Evolutionary conservation across 2,888 invertebrate genomes (phyloP).

Genomic region (Philonicus albiceps): DNA sequence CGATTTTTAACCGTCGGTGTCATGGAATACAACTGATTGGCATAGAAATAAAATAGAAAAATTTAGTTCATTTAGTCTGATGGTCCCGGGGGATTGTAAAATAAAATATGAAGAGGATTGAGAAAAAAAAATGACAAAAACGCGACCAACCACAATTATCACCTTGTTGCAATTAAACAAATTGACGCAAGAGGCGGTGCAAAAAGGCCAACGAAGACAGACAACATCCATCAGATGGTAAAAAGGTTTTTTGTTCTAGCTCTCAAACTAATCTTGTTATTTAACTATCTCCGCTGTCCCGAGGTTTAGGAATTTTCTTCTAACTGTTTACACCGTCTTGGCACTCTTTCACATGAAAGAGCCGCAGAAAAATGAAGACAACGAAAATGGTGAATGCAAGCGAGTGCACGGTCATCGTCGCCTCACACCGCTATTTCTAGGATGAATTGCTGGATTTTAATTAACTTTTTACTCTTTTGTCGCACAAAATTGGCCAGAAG

Average conservation of each 20-base stretch:
- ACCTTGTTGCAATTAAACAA: not conserved
- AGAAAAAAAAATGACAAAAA: not conserved
- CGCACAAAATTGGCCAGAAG: not conserved
- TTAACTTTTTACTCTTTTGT: not conserved
- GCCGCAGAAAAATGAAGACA: not conserved
- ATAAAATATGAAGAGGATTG: not conserved
- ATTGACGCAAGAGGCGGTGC: not conserved
- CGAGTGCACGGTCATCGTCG: not conserved
- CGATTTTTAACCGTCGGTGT: not conserved
- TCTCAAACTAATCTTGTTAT: not conserved
- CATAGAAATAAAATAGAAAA: not conserved
- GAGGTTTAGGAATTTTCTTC: not conserved
- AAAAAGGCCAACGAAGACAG: not conserved
- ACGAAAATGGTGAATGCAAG: not conserved
- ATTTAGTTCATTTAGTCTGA: not conserved
- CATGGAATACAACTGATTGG: not conserved
- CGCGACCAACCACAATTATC: not conserved
- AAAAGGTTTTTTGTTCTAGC: not conserved
- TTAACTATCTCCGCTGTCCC: not conserved
- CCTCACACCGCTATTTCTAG: not conserved
- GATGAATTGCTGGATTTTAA: not conserved
- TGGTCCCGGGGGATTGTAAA: not conserved
- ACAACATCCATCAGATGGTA: not conserved
- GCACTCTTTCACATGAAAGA: not conserved
- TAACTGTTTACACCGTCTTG: not conserved